These are phyloP conservation scores for Lepidocyrtinus sp. DNA, from an alignment of 2,888 invertebrate species.

Conservation along the genomic window DNA sequence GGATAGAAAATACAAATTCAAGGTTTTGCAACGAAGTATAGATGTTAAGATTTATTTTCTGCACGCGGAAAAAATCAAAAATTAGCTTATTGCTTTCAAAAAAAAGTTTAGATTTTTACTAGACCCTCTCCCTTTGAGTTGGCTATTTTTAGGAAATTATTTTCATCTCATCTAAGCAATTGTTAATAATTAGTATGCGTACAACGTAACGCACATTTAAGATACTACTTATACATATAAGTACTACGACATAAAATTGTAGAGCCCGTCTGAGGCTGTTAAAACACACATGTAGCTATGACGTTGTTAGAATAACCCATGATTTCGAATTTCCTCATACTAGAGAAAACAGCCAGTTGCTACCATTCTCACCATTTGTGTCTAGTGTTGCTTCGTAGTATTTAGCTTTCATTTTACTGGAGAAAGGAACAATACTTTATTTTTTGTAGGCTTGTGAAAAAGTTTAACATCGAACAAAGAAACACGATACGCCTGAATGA, in stretches of 20 bases:
- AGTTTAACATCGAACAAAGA: neutral
- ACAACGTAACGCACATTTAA: constrained; percentile 15
- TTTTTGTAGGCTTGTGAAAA: neutral
- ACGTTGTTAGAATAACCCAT: neutral
- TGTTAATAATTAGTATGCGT: constrained; percentile 17
- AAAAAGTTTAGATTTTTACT: no score
- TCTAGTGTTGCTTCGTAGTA: no score
- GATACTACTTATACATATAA: no score
- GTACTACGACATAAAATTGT: no score
- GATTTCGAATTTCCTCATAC: neutral
- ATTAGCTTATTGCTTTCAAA: no score
- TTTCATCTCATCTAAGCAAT: neutral
- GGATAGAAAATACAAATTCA: no score
- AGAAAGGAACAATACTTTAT: neutral
- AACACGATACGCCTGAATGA: neutral
- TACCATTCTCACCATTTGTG: neutral
- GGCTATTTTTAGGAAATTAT: neutral
- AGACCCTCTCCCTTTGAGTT: neutral
- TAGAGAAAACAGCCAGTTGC: constrained; percentile 4
- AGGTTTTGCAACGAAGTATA: no score
- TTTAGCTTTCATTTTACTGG: neutral
- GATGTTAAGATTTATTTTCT: no score
- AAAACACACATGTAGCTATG: no score
- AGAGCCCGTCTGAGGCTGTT: no score
- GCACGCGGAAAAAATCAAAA: no score